Percentiles rank a stretch among this genome's conserved stretches.
Evolutionary conservation across 2,797 vertebrate genomes (phyloP).

Genomic region (Urocyon cinereoargenteus): DNA sequence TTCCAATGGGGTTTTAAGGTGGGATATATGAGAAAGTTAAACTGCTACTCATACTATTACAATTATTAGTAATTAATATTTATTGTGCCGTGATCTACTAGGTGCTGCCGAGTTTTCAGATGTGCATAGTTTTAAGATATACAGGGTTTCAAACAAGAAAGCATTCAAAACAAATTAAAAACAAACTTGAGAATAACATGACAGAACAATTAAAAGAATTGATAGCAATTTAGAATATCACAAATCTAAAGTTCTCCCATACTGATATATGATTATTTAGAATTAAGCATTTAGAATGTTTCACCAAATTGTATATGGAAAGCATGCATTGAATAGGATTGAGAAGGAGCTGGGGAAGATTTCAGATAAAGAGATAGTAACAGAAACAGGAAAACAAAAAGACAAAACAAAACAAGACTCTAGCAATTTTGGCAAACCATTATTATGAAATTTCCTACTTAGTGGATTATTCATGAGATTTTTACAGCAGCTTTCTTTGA

Average conservation of each 20-base stretch:
- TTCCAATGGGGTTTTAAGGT: slow-evolving; percentile 19
- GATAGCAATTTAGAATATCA: background rate
- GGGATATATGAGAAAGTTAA: slow-evolving; percentile 19
- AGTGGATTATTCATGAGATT: background rate
- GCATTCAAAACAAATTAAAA: slow-evolving; percentile 16
- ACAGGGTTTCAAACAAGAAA: background rate
- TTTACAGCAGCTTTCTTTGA: slow-evolving; percentile 16
- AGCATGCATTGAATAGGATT: background rate
- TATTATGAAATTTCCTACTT: background rate
- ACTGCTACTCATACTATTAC: background rate
- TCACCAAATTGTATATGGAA: background rate
- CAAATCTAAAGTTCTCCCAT: slow-evolving; percentile 15
- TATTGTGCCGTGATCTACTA: background rate
- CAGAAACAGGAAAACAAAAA: background rate
- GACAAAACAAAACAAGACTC: background rate
- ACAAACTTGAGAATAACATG: background rate
- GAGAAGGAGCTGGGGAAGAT: background rate
- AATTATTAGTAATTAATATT: slow-evolving; percentile 52
- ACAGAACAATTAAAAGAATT: slow-evolving; percentile 35
- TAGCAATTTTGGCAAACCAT: slow-evolving; percentile 22
- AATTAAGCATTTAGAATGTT: background rate
- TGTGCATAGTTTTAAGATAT: slow-evolving; percentile 25
- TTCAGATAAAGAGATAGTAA: background rate
- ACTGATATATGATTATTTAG: background rate
- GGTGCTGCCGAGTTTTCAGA: background rate